Evolutionary conservation across 1,140 invertebrate species (phyloP), one percentile per base, ranked within the genome.

Genomic region (Eurosta solidaginis): DNA sequence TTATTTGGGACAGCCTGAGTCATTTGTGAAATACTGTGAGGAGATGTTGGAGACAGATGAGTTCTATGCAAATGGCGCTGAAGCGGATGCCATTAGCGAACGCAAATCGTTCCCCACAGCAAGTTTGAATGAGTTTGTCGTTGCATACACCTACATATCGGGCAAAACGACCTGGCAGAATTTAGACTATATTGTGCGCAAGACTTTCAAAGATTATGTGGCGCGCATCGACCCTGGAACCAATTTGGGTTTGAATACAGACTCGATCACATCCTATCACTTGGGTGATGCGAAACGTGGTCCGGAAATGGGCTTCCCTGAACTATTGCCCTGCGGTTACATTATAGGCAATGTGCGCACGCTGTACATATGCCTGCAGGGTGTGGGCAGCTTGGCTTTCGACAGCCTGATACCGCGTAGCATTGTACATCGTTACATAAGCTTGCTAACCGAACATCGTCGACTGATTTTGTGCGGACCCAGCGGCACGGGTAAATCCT

Each of bases 401-500:
- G 97, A 99, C 87, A 98, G 96, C 25, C 90, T 99, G 49, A 98
- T 99, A 88, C 97, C 98, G 77, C 96, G 97, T 89, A 95, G 96
- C 80, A 97, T 99, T 81, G 93, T 98, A 74, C 96, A 98, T 89
- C 93, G 97, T 87, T 96, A 97, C 82, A 92, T 97, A 5, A 93
- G 95, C 5, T 89, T 98, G 50, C 88, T 99, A 63, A 93, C 94
- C 27, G 97, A 99, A 84, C 96, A 99, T 89, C 90, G 96, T 44
- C 90, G 97, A 22, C 93, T 99, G 36, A 98, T 99, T 63, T 89
- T 99, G 2, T 98, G 96, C 89, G 98, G 98, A 0, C 96, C 97
- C 1, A 97, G 96, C 84, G 98, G 97, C 40, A 99, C 97, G 0
- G 98, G 98, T 6, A 99, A 99, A 88, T 97, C 96, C 4, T 98